Base-by-base conservation (phyloP, 2,113 vertebrate species). In the Elgaria multicarinata region DNA sequence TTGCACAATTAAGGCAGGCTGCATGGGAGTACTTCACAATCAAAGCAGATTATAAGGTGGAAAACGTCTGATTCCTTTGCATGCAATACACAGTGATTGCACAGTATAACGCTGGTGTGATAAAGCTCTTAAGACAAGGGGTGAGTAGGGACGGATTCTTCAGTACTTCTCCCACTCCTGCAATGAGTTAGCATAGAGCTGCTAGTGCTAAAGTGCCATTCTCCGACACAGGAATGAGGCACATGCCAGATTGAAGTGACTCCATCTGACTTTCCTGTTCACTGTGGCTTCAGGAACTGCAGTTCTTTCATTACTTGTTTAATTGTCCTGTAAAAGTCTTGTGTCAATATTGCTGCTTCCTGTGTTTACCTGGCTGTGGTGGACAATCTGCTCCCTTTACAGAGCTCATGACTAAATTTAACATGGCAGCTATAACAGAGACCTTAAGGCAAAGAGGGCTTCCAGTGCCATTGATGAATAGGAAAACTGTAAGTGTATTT, bases 331-430 rank as follows among this genome's bases (percentile, higher is more conserved):
- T 91, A 96, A 95, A 96, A 18, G 89, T 88, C 94, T 94, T 92
- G 50, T 96, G 94, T 97, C 96, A 97, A 97, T 97, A 97, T 97
- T 97, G 96, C 95, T 94, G 95, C 96, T 97, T 97, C 96, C 96
- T 94, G 87, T 94, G 95, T 97, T 96, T 92, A 97, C 95, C 94
- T 97, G 93, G 86, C 89, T 94, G 85, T 87, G 93, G 90, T 94
- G 90, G 96, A 93, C 46, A 92, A 94, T 94, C 93, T 94, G 88
- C 94, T 94, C 84, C 88, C 76, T 95, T 95, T 96, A 94, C 93
- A 96, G 79, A 96, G 82, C 62, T 92, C 85, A 83, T 26, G 53
- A 87, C 94, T 97, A 96, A 96, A 97, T 97, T 96, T 96, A 96
- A 95, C 90, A 81, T 42, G 42, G 90, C 89, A 92, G 58, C 85